Evolutionary conservation across 2,113 vertebrate species (phyloP).

Genomic region (Symphodus melops): DNA sequence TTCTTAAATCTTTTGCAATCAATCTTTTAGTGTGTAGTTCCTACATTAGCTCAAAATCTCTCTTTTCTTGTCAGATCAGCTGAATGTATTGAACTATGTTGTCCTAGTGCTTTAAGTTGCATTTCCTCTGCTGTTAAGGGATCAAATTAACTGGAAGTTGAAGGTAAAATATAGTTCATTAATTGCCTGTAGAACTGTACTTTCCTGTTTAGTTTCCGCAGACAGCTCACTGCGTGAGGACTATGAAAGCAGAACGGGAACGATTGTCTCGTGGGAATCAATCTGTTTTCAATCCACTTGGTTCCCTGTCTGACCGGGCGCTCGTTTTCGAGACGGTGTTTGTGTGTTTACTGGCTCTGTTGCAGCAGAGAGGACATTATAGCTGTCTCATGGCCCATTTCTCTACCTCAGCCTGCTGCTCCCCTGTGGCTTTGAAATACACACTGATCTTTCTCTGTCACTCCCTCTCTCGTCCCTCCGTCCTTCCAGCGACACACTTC

Average conservation of each 20-base stretch:
- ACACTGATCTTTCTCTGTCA: constrained; percentile 41
- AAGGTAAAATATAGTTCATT: constrained; percentile 16
- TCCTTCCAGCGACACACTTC: constrained; percentile 38
- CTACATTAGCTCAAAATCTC: not conserved
- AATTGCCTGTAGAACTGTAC: constrained; percentile 26
- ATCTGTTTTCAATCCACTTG: constrained; percentile 49
- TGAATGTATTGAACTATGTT: not conserved
- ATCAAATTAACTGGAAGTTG: not conserved
- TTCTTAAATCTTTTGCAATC: no score
- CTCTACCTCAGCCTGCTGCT: constrained; percentile 55
- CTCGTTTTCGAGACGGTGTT: constrained; percentile 26
- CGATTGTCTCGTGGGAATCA: constrained; percentile 43
- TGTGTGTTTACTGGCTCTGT: constrained; percentile 55
- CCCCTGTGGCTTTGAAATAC: constrained; percentile 52
- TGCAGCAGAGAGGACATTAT: constrained; percentile 66
- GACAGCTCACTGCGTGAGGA: constrained; percentile 46
- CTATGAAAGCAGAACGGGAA: constrained; percentile 46
- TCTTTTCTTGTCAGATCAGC: not conserved
- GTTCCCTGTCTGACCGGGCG: constrained; percentile 49
- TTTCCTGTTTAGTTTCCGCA: constrained; percentile 28
- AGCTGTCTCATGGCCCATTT: constrained; percentile 74
- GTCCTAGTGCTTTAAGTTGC: not conserved
- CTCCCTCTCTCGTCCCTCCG: constrained; percentile 8
- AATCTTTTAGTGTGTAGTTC: not conserved
- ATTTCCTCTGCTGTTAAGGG: not conserved